Conservation (phyloP, 2,797 vertebrate genomes). For the Melanotaenia parkinsoni region DNA sequence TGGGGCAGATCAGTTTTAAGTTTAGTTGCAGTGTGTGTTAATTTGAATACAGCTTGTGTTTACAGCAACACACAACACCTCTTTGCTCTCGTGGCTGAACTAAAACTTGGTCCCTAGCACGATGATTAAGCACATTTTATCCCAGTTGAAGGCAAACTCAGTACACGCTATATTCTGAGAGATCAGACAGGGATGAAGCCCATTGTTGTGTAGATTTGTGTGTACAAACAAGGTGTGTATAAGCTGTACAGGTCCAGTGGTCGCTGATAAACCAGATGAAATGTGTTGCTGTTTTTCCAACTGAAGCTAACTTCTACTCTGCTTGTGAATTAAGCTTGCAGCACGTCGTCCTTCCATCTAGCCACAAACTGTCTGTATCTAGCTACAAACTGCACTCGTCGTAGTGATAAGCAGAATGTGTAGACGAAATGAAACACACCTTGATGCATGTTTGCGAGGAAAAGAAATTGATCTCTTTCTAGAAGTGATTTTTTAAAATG, state of each 20-base stretch:
- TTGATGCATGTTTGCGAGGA: slow-evolving; percentile 68
- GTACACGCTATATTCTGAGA: not conserved
- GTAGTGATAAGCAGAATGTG: slow-evolving; percentile 60
- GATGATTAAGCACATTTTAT: slow-evolving; percentile 36
- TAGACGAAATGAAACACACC: slow-evolving; percentile 46
- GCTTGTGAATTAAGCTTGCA: slow-evolving; percentile 65
- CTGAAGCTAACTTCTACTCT: slow-evolving; percentile 40
- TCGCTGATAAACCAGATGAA: slow-evolving; percentile 46
- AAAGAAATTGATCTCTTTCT: slow-evolving; percentile 52
- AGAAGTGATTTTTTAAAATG: slow-evolving; percentile 48
- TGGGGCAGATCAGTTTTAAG: not conserved
- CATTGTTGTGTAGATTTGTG: slow-evolving; percentile 55
- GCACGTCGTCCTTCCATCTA: slow-evolving; percentile 47
- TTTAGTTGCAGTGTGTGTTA: not conserved
- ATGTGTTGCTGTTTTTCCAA: slow-evolving; percentile 33
- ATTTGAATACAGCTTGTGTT: not conserved
- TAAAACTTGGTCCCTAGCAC: slow-evolving; percentile 9
- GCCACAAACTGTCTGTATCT: slow-evolving; percentile 50
- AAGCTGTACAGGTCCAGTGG: slow-evolving; percentile 57
- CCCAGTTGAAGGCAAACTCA: not conserved
- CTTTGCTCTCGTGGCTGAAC: not conserved
- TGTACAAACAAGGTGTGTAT: slow-evolving; percentile 55
- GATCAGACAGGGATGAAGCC: slow-evolving; percentile 18
- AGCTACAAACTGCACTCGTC: slow-evolving; percentile 58
- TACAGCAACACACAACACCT: not conserved